Conservation (phyloP, 2,888 invertebrate genomes). For the Ectropis crepuscularia region DNA sequence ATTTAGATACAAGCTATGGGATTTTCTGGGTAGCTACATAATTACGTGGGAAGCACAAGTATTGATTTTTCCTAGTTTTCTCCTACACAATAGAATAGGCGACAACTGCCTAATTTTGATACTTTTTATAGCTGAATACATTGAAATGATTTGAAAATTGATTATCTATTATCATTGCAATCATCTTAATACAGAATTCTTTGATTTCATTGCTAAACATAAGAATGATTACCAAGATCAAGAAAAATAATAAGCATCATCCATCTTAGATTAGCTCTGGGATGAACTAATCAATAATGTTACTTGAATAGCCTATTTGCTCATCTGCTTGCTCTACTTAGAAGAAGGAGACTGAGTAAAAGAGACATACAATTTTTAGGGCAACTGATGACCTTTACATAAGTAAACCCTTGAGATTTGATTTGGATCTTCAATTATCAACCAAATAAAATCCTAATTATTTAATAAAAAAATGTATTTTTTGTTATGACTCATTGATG, state of each 20-base stretch:
- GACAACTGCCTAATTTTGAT: conserved; percentile 35
- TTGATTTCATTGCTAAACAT: too few relatives aligned
- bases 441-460: too few relatives aligned
- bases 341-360: conserved; percentile 9
- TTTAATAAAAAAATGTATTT: too few relatives aligned
- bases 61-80: conserved; percentile 76
- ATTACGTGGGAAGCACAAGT: conserved; percentile 57
- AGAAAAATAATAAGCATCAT: conserved; percentile 16
- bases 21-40: conserved; percentile 36
- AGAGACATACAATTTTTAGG: conserved; percentile 1
- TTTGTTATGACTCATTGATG: too few relatives aligned
- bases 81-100: conserved; percentile 63
- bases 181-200: too few relatives aligned
- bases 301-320: conserved; percentile 25
- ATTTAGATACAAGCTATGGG: conserved; percentile 1
- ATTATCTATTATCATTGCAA: too few relatives aligned
- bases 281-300: conserved; percentile 31
- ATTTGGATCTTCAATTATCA: too few relatives aligned
- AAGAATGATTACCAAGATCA: neutral
- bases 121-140: neutral
- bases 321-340: conserved; percentile 21
- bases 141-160: neutral
- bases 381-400: too few relatives aligned
- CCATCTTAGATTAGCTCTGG: conserved; percentile 26
- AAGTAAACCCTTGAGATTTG: too few relatives aligned